phyloP scores from a whole-genome alignment of 2,888 invertebrate genomes.

The Cataglyphis rosenhaueri region DNA sequence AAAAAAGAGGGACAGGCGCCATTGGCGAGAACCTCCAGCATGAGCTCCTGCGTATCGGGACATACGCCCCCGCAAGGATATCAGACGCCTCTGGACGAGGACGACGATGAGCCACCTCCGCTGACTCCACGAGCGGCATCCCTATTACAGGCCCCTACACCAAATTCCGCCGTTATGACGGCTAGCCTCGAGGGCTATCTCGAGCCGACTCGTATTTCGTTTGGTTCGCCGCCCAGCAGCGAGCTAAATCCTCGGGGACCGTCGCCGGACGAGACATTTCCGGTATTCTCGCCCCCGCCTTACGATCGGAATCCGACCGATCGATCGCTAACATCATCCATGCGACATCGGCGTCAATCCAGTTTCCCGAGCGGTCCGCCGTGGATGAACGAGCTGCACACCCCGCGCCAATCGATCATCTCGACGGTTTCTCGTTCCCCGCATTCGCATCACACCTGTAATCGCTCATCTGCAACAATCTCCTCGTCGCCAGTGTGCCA shows the following conservation, averaged over 20 bases:
- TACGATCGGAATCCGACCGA: conserved; percentile 85
- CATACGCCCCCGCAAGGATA: conserved; percentile 90
- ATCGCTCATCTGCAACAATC: conserved; percentile 79
- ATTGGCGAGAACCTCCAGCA: conserved; percentile 87
- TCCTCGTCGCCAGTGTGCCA: conserved; percentile 71
- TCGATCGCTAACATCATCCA: conserved; percentile 78
- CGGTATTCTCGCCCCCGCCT: conserved; percentile 94
- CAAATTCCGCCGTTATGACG: conserved; percentile 94
- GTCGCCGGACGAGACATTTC: conserved; percentile 93
- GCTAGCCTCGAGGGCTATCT: conserved; percentile 94
- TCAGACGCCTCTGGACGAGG: conserved; percentile 92
- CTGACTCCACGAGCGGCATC: conserved; percentile 87
- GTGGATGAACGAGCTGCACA: conserved; percentile 86
- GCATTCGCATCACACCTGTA: conserved; percentile 97
- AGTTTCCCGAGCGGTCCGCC: conserved; percentile 86
- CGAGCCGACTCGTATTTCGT: conserved; percentile 93
- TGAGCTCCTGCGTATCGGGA: conserved; percentile 88
- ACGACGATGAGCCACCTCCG: conserved; percentile 84
- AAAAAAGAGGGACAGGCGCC: conserved; percentile 84
- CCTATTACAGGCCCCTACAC: conserved; percentile 90
- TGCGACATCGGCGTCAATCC: conserved; percentile 82
- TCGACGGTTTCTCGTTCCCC: conserved; percentile 92
- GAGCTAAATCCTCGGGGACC: conserved; percentile 89
- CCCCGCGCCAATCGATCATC: conserved; percentile 91
- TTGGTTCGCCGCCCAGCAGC: conserved; percentile 92